Evolutionary conservation across 2,797 vertebrate genomes (phyloP).

Genomic region (Pteropus rufus): DNA sequence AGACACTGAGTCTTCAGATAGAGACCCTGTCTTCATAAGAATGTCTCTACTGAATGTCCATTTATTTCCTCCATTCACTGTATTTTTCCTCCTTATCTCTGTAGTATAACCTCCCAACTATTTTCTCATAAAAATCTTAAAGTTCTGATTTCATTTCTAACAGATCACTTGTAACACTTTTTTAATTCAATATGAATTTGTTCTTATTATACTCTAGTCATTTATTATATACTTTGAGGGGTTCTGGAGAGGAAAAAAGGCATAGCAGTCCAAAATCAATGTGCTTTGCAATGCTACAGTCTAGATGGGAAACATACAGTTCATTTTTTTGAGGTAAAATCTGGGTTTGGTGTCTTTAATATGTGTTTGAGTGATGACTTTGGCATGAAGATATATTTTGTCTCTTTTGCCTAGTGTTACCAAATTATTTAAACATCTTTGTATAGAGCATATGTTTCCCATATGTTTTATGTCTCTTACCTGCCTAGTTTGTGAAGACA

Average conservation of each 20-base stretch:
- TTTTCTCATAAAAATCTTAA: neutral
- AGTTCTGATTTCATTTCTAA: neutral
- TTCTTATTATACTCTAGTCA: neutral
- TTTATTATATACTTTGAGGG: neutral
- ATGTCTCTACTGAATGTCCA: neutral
- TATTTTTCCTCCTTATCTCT: neutral
- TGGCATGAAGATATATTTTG: neutral
- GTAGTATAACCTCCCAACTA: neutral
- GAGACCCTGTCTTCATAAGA: neutral
- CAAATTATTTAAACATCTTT: neutral
- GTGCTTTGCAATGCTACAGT: neutral
- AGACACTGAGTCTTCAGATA: neutral
- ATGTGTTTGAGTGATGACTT: neutral
- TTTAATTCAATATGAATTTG: neutral
- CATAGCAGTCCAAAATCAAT: neutral
- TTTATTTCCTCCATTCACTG: neutral
- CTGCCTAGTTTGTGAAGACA: neutral
- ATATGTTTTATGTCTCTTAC: neutral
- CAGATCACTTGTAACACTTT: neutral
- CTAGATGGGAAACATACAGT: neutral
- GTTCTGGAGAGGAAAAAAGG: neutral
- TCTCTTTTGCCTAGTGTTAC: neutral
- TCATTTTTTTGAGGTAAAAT: neutral
- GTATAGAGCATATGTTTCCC: neutral
- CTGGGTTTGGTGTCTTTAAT: neutral